Conservation (phyloP, 2,797 vertebrate genomes). For the Poeciliopsis gracilis region DNA sequence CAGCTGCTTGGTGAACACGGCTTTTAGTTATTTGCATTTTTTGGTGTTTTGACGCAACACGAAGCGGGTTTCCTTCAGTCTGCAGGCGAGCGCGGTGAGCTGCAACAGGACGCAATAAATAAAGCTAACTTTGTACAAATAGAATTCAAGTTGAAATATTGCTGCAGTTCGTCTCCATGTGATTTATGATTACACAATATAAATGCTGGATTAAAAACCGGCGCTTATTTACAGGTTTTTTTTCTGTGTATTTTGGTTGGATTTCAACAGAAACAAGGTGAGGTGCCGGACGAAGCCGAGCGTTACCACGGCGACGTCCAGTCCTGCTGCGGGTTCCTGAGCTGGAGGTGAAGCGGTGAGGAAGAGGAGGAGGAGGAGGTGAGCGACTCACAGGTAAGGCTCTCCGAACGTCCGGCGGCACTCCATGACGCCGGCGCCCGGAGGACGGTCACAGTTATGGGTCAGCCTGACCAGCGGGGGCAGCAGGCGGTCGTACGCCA, state of each 20-base stretch:
- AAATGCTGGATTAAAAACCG: constrained; percentile 71
- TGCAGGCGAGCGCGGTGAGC: not conserved
- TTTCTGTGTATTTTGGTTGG: constrained; percentile 46
- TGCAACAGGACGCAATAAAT: constrained; percentile 68
- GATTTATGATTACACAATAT: constrained; percentile 69
- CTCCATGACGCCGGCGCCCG: constrained; percentile 94
- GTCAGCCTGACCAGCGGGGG: constrained; percentile 93
- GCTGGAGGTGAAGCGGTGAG: constrained; percentile 51
- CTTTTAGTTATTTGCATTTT: not conserved
- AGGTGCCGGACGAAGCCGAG: constrained; percentile 12
- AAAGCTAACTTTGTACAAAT: constrained; percentile 79
- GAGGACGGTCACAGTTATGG: constrained; percentile 94
- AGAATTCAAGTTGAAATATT: constrained; percentile 76
- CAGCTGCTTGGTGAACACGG: not conserved
- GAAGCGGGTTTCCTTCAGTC: constrained; percentile 2
- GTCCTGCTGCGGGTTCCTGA: constrained; percentile 69
- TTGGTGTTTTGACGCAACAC: not conserved
- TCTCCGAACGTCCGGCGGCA: constrained; percentile 95
- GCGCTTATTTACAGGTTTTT: constrained; percentile 65
- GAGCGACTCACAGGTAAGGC: constrained; percentile 80
- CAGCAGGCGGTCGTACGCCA: constrained; percentile 92
- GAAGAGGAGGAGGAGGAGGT: not conserved
- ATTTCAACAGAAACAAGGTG: constrained; percentile 20
- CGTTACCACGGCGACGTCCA: constrained; percentile 34
- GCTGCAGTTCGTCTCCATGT: constrained; percentile 75